These are phyloP conservation scores for Siniperca chuatsi DNA, from an alignment of 2,113 vertebrate genomes.

Conservation along the genomic window DNA sequence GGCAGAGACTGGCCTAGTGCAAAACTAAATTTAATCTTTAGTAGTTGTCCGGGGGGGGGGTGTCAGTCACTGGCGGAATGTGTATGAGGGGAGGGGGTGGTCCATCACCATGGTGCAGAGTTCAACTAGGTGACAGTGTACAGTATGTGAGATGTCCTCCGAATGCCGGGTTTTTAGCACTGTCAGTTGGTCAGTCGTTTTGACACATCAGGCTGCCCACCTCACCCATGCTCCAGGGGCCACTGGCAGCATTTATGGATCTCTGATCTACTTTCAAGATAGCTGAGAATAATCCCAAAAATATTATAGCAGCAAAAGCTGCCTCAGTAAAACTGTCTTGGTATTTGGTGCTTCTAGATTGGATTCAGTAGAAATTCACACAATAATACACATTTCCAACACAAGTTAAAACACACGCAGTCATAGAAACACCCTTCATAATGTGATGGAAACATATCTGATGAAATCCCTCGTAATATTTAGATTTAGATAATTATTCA, in stretches of 20 bases:
- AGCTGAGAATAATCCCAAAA: slow-evolving; percentile 44
- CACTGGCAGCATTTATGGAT: slow-evolving; percentile 43
- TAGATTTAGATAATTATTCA: background rate
- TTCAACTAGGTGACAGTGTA: too few relatives aligned
- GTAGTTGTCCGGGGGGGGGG: too few relatives aligned
- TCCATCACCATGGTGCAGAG: too few relatives aligned
- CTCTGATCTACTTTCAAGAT: slow-evolving; percentile 51
- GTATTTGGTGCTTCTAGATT: slow-evolving; percentile 23
- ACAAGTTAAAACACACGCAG: background rate
- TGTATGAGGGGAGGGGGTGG: too few relatives aligned
- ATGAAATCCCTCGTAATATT: background rate
- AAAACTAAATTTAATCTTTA: too few relatives aligned
- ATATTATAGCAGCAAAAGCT: slow-evolving; percentile 57
- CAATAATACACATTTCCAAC: background rate
- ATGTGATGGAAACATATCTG: background rate
- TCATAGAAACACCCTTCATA: background rate
- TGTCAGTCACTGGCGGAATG: too few relatives aligned
- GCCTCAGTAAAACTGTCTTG: slow-evolving; percentile 28
- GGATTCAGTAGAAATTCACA: slow-evolving; percentile 19
- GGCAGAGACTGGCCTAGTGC: too few relatives aligned
- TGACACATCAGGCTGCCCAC: background rate
- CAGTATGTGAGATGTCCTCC: background rate
- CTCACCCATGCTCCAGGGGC: background rate
- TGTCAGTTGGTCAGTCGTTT: background rate
- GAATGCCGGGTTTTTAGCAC: background rate